phyloP scores from a whole-genome alignment of 2,797 vertebrate genomes.

The Propithecus deckenii region DNA sequence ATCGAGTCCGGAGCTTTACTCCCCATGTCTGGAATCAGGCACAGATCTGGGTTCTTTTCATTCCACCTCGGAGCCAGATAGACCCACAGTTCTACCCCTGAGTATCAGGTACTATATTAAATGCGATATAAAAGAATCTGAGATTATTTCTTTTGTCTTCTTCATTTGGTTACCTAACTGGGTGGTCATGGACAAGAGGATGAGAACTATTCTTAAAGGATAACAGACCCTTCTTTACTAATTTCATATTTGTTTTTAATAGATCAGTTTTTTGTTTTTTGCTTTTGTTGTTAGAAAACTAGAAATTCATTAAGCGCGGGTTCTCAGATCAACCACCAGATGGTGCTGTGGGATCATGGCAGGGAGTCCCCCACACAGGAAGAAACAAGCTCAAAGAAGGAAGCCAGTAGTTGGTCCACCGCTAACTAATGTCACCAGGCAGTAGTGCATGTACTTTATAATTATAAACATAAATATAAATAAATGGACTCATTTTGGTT shows the following conservation, averaged over 20 bases:
- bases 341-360: neutral
- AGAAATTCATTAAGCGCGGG: neutral
- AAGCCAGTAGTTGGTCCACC: neutral
- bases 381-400: neutral
- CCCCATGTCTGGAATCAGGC: neutral
- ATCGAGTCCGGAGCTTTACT: neutral
- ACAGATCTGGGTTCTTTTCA: neutral
- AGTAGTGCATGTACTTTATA: neutral
- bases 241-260: neutral
- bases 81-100: neutral
- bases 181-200: neutral
- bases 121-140: neutral
- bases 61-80: neutral
- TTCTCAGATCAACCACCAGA: conserved; percentile 35
- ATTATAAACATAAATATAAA: neutral
- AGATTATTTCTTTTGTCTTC: neutral
- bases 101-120: neutral
- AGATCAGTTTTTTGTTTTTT: neutral
- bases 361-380: fast-evolving
- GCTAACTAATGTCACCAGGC: no score
- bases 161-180: neutral
- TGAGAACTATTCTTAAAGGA: neutral
- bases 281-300: neutral
- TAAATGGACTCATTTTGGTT: neutral
- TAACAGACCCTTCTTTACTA: neutral